Conservation (phyloP, 1,140 invertebrate species). For the Drosophila ficusphila region DNA sequence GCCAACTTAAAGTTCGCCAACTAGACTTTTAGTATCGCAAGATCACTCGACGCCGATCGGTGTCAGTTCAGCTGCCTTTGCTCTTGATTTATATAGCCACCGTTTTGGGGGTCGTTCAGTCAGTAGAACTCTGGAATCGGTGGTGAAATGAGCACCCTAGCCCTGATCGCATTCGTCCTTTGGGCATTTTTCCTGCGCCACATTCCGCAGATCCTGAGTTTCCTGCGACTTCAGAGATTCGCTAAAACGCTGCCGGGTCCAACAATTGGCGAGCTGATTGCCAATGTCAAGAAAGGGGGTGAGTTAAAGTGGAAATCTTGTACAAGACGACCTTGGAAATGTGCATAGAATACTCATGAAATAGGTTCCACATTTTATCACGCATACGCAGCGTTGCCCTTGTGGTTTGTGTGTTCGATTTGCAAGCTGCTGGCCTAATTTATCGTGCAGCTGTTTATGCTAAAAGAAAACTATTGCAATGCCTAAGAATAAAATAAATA, state of each 20-base stretch:
- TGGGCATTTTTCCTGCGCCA: conserved; percentile 74
- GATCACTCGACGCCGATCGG: too few relatives aligned
- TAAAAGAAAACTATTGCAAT: too few relatives aligned
- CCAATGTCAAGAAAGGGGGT: conserved; percentile 76
- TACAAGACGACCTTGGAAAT: neutral
- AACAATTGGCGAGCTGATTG: conserved; percentile 60
- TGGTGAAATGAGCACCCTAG: conserved; percentile 58
- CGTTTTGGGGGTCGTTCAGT: neutral
- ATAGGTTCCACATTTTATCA: neutral
- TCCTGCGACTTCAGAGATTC: conserved; percentile 59
- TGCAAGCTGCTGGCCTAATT: neutral
- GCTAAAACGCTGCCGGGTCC: conserved; percentile 65
- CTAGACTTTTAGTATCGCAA: neutral
- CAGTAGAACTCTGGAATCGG: neutral
- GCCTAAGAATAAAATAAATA: neutral
- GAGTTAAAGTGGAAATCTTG: conserved; percentile 9
- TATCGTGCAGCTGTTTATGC: neutral
- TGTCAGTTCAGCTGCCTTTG: neutral
- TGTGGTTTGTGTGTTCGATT: neutral
- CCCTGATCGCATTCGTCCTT: conserved; percentile 66
- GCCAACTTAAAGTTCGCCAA: neutral
- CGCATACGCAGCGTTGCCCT: conserved; percentile 20
- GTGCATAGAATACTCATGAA: neutral
- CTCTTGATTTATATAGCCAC: neutral
- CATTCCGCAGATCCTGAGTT: conserved; percentile 57